Base-by-base conservation (phyloP, 1,140 invertebrate species). In the Papilio xuthus region DNA sequence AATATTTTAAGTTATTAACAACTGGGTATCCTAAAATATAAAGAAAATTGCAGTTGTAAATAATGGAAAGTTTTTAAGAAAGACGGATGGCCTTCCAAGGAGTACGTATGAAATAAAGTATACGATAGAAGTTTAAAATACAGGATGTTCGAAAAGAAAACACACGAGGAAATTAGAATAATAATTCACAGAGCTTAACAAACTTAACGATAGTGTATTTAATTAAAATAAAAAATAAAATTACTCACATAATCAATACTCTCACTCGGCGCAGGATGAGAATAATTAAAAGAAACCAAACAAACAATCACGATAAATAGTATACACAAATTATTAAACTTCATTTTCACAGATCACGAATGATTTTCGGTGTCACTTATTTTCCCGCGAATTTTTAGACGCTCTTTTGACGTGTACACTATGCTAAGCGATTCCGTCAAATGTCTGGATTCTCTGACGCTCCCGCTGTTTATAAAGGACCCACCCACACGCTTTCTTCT, bases 221-320 rank as follows among this genome's bases (percentile, higher is more conserved):
- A 8, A 9, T 53, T 53, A 53, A 53, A 37, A 37, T 26, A 80
- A 53, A 42, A 23, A 44, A 12, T 60, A 42, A 78, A 77, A 78
- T 23, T 84, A 92, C 90, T 92, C 82, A 92, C 90, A 86, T 92
- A 92, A 84, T 90, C 89, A 71, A 92, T 90, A 60, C 87, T 90
- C 12, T 86, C 85, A 42, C 78, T 80, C 37, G 80, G 82, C 71
- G 85, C 83, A 1, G 89, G 85, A 2, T 84, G 80, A 1, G 85
- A 82, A 44, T 89, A 85, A 28, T 75, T 44, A 80, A 69, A 77
- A 8, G 82, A 67, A 47, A 87, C 69, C 12, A 85, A 78, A 83
- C 85, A 86, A 56, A 90, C 60, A 53, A 90, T 63, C 20, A 89
- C 60, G 28, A 83, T 74, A 63, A 91, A 76, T 23, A 90, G 28